Evolutionary conservation across 2,797 vertebrate species (phyloP).

Genomic region (Syncerus caffer): DNA sequence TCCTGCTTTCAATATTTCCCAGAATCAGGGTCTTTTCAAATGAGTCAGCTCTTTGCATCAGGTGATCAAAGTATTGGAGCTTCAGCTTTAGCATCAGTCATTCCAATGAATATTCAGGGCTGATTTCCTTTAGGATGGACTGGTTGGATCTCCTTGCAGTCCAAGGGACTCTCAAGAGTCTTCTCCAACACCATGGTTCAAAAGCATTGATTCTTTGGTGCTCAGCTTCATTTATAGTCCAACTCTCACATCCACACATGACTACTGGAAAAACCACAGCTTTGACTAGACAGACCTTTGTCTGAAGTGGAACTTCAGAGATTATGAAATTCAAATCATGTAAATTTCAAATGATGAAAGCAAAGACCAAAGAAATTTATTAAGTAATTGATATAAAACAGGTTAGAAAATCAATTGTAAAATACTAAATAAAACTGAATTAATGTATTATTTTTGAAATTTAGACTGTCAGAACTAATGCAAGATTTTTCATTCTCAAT

Average conservation of each 20-base stretch:
- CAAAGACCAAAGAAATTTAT: background rate
- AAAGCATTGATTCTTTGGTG: background rate
- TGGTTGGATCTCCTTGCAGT: background rate
- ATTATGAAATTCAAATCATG: background rate
- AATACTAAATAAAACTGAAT: background rate
- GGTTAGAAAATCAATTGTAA: background rate
- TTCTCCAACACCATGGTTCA: background rate
- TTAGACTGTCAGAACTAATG: background rate
- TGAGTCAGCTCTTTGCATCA: background rate
- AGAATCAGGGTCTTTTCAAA: background rate
- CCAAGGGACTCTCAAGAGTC: background rate
- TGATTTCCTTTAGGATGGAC: background rate
- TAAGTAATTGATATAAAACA: background rate
- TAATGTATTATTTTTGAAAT: background rate
- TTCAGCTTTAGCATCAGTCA: background rate
- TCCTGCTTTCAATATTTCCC: background rate
- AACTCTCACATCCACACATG: background rate
- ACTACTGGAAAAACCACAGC: background rate
- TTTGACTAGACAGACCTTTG: background rate
- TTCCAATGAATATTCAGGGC: background rate
- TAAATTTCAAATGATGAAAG: background rate
- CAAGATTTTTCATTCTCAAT: background rate
- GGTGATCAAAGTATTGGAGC: background rate
- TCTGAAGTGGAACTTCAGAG: background rate
- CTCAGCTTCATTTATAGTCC: background rate